phyloP scores from a whole-genome alignment of 2,113 vertebrate species.

The Ranitomeya imitator region DNA sequence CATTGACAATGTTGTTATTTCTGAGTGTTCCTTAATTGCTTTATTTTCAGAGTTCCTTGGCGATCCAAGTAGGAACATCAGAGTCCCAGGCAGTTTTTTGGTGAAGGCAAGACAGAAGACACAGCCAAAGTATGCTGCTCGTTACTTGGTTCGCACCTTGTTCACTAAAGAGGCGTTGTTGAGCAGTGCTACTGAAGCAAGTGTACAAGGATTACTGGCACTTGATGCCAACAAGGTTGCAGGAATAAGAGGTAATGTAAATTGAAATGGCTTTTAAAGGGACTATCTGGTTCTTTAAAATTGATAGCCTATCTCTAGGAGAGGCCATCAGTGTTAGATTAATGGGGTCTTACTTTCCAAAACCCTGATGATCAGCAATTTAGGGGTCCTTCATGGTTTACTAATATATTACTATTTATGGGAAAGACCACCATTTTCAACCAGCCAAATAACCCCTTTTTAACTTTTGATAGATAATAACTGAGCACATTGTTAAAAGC shows the following conservation, averaged over 20 bases:
- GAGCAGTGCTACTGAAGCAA: constrained; percentile 61
- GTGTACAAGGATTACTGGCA: constrained; percentile 59
- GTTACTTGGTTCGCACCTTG: constrained; percentile 72
- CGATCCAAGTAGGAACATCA: constrained; percentile 72
- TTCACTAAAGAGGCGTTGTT: constrained; percentile 71
- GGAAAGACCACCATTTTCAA: too few relatives aligned
- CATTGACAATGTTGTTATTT: not conserved
- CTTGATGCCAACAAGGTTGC: constrained; percentile 76
- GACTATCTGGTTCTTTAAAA: too few relatives aligned
- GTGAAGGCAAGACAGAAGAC: constrained; percentile 68
- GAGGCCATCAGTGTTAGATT: too few relatives aligned
- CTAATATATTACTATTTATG: too few relatives aligned
- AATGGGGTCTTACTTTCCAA: too few relatives aligned
- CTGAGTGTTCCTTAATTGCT: not conserved
- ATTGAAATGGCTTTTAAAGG: not conserved
- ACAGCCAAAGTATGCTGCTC: constrained; percentile 69
- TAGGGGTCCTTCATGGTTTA: too few relatives aligned
- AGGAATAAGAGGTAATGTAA: constrained; percentile 75
- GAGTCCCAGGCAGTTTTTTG: constrained; percentile 67
- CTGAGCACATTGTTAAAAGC: not conserved
- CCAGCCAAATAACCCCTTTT: not conserved
- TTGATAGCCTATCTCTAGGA: too few relatives aligned
- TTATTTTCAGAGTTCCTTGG: constrained; percentile 72
- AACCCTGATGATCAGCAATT: too few relatives aligned
- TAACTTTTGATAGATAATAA: not conserved